Evolutionary conservation across 2,113 vertebrate genomes (phyloP), one percentile per base, ranked within the genome.

Genomic region (Phalacrocorax brasilianus): DNA sequence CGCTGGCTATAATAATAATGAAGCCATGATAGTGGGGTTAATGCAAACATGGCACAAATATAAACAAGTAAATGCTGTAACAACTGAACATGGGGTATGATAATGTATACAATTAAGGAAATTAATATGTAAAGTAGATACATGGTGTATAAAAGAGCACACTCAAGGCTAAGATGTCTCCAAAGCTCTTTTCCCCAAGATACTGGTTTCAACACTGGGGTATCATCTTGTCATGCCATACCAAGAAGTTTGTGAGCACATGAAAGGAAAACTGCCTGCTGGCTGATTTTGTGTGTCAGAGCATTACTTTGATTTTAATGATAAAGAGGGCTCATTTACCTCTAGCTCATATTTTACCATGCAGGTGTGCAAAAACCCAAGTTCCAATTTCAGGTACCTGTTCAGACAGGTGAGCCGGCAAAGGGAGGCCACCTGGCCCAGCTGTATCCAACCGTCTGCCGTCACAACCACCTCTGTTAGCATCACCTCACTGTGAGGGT

Each of bases 311-410:
- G 89, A 96, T 97, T 96, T 79, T 33, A 72, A 42, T n/a, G 70
- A 96, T 95, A 93, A 94, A 85, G 73, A 82, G 3, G 33, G 12
- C 20, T 96, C 49, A 20, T 88, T 88, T 92, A 72, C 62, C 73
- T 87, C 68, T 35, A 82, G 23, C 75, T 95, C 42, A 78, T 82
- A 80, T 76, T 78, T 53, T 58, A 85, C 58, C 49, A 33, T 9
- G 24, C 94, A 97, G 94, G 89, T 92, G 93, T 82, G 70, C 91
- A 89, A 94, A 95, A 89, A 30, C 40, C 12, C 66, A 87, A 87
- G 65, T 24, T 33, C 53, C 91, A 23, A 75, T 89, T 53, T 75
- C 33, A 73, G 22, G 24, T 68, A 17, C 22, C 40, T 62, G 93
- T 33, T 93, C 74, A 93, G 77, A 52, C 94, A 78, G 4, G 87